A percentile compares a stretch with the other conserved stretches of the same genome.
Evolutionary conservation across 2,113 vertebrate genomes (phyloP).

Genomic region (Excalfactoria chinensis): DNA sequence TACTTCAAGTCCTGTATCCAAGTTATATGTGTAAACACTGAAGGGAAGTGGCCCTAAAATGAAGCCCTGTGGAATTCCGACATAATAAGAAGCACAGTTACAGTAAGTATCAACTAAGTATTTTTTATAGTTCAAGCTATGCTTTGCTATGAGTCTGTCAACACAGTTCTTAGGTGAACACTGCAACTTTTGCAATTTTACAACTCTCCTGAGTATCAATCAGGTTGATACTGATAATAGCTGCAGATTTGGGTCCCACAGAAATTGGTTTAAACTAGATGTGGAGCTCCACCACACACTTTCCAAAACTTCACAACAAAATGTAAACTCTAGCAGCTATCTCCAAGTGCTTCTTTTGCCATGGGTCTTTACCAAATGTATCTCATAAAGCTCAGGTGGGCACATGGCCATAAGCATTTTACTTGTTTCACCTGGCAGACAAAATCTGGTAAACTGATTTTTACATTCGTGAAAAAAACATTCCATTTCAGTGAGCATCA

Average conservation of each 20-base stretch:
- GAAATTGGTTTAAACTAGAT: background rate
- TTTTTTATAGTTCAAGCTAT: background rate
- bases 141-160: background rate
- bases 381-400: background rate
- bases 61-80: background rate
- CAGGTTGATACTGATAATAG: background rate
- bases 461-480: background rate
- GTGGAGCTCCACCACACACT: background rate
- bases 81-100: background rate
- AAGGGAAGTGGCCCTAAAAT: background rate
- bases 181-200: background rate
- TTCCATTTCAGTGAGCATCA: background rate
- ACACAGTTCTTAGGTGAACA: background rate
- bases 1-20: background rate
- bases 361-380: background rate
- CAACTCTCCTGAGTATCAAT: background rate
- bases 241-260: background rate
- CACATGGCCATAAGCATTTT: background rate
- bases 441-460: background rate
- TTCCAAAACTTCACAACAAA: background rate
- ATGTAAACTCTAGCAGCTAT: background rate
- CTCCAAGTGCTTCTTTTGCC: background rate
- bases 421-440: background rate
- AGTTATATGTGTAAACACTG: background rate
- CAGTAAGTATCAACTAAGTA: background rate